Conservation (phyloP, 2,113 vertebrate species). For the Clarias batrachus region DNA sequence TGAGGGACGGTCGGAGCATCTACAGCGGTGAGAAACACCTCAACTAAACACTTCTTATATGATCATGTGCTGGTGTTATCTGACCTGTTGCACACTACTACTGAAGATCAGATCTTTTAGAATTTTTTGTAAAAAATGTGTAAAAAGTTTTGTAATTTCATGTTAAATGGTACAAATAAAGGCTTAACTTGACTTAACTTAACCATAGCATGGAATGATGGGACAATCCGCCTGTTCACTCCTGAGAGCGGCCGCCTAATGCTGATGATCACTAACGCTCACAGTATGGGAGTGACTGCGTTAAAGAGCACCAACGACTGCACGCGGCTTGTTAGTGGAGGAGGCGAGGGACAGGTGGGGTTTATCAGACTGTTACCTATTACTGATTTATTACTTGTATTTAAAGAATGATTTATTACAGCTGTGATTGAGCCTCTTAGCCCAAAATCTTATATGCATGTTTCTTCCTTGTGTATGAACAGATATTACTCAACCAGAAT, state of each 20-base stretch:
- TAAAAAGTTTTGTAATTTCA: neutral
- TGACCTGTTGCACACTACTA: neutral
- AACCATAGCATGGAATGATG: conserved; percentile 81
- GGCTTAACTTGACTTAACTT: too few relatives aligned
- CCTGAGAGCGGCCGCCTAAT: conserved; percentile 77
- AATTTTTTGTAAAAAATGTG: neutral
- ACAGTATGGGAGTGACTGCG: conserved; percentile 79
- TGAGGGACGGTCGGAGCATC: conserved; percentile 82
- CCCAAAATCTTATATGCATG: neutral
- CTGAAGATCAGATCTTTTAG: neutral
- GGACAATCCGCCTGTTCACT: conserved; percentile 81
- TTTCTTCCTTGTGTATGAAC: neutral
- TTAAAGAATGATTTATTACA: too few relatives aligned
- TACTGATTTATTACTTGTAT: neutral
- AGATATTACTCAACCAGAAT: too few relatives aligned
- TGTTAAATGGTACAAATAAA: neutral
- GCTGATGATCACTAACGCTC: conserved; percentile 75
- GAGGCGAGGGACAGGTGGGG: conserved; percentile 84
- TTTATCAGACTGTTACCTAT: neutral
- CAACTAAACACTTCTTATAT: neutral
- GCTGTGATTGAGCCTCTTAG: too few relatives aligned
- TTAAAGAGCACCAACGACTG: conserved; percentile 78
- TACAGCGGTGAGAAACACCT: conserved; percentile 77
- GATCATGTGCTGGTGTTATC: neutral
- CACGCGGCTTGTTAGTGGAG: conserved; percentile 81